A percentile compares a stretch with the other conserved stretches of the same genome.
These are phyloP conservation scores for Microplitis demolitor DNA, from an alignment of 1,140 invertebrate species.

Conservation along the genomic window DNA sequence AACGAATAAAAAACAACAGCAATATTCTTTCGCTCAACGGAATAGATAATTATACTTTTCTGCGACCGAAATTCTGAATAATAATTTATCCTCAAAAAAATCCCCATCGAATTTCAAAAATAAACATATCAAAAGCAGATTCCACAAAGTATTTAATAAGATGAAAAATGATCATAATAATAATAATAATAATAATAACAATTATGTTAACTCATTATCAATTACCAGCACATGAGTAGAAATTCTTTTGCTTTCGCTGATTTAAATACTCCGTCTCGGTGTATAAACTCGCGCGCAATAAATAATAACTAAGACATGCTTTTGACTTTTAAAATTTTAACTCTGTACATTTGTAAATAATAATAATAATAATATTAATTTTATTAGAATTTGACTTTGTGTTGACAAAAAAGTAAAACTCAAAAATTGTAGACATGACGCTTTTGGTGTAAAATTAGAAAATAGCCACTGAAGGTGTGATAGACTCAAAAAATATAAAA, in stretches of 20 bases:
- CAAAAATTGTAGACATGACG: too few species aligned
- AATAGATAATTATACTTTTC: neutral
- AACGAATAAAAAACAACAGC: neutral
- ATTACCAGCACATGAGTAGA: too few species aligned
- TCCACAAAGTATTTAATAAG: neutral
- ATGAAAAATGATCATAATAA: neutral
- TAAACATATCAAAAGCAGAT: constrained; percentile 8
- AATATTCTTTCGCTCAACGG: constrained; percentile 11
- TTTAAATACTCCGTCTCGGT: neutral
- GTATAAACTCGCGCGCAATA: too few species aligned
- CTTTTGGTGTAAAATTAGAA: too few species aligned
- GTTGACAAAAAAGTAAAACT: too few species aligned
- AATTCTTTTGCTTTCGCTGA: too few species aligned
- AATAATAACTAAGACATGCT: constrained; percentile 7
- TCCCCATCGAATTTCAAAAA: neutral
- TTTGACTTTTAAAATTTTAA: neutral
- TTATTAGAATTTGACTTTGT: too few species aligned
- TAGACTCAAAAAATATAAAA: too few species aligned
- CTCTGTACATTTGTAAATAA: constrained; percentile 16
- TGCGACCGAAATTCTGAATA: neutral
- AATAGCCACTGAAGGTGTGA: too few species aligned
- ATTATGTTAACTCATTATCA: too few species aligned
- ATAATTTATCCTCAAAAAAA: neutral
- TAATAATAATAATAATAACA: too few species aligned
- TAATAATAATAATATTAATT: neutral